Percentiles rank a stretch among this genome's conserved stretches.
Evolutionary conservation across 2,797 vertebrate species (phyloP).

Genomic region (Pangasius larnaudii): DNA sequence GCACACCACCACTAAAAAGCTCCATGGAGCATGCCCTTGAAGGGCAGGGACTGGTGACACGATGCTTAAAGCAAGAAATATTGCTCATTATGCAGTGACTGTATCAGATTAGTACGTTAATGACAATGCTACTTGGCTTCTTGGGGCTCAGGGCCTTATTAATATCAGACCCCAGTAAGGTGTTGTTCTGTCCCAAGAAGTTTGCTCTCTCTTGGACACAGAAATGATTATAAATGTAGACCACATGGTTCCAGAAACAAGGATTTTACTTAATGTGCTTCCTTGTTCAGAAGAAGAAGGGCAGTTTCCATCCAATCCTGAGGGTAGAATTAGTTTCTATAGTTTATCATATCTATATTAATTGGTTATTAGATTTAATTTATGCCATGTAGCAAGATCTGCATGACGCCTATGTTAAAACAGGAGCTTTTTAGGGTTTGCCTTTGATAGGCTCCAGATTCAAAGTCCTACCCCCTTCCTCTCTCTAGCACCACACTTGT

Average conservation of each 20-base stretch:
- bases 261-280: neutral
- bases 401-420: neutral
- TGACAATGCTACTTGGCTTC: neutral
- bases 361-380: neutral
- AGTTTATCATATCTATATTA: neutral
- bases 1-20: neutral
- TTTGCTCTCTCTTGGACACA: neutral
- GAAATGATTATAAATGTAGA: neutral
- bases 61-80: neutral
- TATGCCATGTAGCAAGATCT: neutral
- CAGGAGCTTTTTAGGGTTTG: neutral
- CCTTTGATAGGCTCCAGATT: neutral
- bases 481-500: neutral
- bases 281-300: neutral
- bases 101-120: neutral
- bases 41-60: neutral
- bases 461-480: neutral
- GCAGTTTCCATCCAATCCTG: neutral
- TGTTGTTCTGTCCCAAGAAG: neutral
- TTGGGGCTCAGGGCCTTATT: neutral
- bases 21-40: neutral
- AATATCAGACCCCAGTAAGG: neutral
- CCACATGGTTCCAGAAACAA: neutral
- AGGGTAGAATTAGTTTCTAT: neutral
- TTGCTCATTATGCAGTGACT: neutral